A percentile compares a stretch with the other conserved stretches of the same genome.
phyloP scores from a whole-genome alignment of 92 coral and sea anemone species.

The Galaxea fascicularis region DNA sequence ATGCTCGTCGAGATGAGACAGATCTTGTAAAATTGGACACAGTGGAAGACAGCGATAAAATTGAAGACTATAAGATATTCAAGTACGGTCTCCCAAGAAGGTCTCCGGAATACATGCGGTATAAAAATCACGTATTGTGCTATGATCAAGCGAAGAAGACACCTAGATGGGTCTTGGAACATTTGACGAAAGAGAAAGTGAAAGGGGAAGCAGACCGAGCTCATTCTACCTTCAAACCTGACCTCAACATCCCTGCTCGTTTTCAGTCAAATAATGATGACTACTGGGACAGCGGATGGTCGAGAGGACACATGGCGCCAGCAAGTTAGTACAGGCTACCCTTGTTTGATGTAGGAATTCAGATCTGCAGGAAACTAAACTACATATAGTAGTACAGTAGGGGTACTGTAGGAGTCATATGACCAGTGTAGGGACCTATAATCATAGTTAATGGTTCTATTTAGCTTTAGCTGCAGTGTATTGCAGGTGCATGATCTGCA shows the following conservation, averaged over 20 bases:
- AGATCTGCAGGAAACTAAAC: constrained; percentile 1
- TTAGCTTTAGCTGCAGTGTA: too few relatives aligned
- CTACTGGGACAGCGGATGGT: constrained; percentile 94
- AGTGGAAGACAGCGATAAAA: constrained; percentile 29
- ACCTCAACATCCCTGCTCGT: constrained; percentile 77
- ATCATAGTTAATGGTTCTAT: too few relatives aligned
- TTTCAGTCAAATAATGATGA: constrained; percentile 91
- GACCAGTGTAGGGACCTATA: background rate
- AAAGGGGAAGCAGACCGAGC: constrained; percentile 81
- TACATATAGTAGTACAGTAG: too few relatives aligned
- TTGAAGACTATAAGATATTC: constrained; percentile 40
- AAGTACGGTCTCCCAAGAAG: constrained; percentile 85
- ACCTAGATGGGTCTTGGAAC: constrained; percentile 94
- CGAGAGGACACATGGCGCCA: constrained; percentile 97
- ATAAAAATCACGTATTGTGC: constrained; percentile 85
- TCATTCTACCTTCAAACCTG: constrained; percentile 74
- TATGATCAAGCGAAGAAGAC: constrained; percentile 89
- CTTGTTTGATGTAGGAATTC: background rate
- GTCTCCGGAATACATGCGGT: constrained; percentile 72
- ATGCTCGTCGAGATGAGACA: background rate
- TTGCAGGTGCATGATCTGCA: too few relatives aligned
- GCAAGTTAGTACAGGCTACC: constrained; percentile 66
- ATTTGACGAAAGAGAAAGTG: constrained; percentile 80
- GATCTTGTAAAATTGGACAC: constrained; percentile 15
- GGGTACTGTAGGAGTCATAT: too few relatives aligned